Conservation (phyloP, 37 sponge, comb jelly and placozoan genomes). For the Cliona cf. orientalis region DNA sequence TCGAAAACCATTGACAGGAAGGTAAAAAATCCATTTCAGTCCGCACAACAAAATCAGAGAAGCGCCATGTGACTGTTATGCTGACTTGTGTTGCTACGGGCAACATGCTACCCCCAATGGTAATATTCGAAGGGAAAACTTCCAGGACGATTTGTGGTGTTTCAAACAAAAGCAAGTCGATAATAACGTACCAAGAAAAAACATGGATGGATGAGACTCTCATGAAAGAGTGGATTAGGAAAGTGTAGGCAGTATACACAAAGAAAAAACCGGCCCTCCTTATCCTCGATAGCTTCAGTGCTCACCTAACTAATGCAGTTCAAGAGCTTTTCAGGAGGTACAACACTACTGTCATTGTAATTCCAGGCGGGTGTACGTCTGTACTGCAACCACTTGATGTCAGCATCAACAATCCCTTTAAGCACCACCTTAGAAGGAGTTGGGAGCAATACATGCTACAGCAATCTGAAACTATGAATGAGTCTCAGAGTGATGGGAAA, state of each 20-base stretch:
- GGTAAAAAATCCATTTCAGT: no score
- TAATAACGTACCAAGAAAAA: no score
- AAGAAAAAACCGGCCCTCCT: slow-evolving; percentile 11
- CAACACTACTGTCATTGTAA: slow-evolving; percentile 28
- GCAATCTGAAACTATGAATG: not conserved
- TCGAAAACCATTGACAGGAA: no score
- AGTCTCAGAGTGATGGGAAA: no score
- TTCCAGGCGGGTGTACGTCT: slow-evolving; percentile 49
- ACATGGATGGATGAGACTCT: no score
- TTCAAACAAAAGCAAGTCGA: no score
- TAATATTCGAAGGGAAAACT: slow-evolving; percentile 33
- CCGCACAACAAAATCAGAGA: not conserved
- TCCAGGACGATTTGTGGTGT: no score
- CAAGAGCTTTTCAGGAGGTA: not conserved
- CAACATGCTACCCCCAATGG: slow-evolving; percentile 20
- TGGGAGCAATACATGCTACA: slow-evolving; percentile 18
- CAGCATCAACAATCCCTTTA: slow-evolving; percentile 44
- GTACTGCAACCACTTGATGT: slow-evolving; percentile 50
- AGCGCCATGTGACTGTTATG: not conserved
- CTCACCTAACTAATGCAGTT: slow-evolving; percentile 27
- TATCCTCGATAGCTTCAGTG: slow-evolving; percentile 25
- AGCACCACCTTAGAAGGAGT: not conserved
- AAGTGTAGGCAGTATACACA: slow-evolving; percentile 9
- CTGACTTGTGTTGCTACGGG: slow-evolving; percentile 8
- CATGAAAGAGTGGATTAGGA: slow-evolving; percentile 37